These are phyloP conservation scores for Eonycteris spelaea DNA, from an alignment of 2,113 vertebrate species.

Conservation along the genomic window DNA sequence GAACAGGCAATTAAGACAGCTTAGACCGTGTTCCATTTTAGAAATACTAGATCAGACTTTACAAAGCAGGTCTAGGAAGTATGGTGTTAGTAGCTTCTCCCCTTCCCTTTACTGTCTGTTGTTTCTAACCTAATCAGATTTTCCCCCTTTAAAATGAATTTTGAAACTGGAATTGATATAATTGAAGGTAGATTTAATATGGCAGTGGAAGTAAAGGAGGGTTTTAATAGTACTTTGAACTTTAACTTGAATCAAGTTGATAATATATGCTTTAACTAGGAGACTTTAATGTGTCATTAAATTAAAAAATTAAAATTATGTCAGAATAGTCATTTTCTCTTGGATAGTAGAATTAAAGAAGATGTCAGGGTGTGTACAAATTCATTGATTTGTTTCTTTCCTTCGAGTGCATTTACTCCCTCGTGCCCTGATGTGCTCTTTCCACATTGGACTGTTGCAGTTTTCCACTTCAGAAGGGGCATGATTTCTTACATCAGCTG, in stretches of 20 bases:
- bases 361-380: neutral
- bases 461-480: neutral
- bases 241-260: conserved; percentile 18
- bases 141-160: conserved; percentile 8
- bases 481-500: neutral
- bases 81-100: neutral
- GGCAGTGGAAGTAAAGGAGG: neutral
- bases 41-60: neutral
- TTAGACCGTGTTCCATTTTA: neutral
- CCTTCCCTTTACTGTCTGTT: neutral
- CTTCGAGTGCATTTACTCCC: neutral
- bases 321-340: neutral
- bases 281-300: conserved; percentile 32
- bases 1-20: neutral
- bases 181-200: neutral
- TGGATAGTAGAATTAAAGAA: neutral
- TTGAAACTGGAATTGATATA: conserved; percentile 18
- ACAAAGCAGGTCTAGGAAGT: neutral
- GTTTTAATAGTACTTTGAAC: conserved; percentile 36
- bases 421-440: neutral
- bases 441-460: neutral
- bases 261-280: neutral
- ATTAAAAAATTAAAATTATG: conserved; percentile 12
- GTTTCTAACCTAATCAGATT: neutral
- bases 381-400: neutral